Conservation (phyloP, 30 jellyfish, hydroid and myxozoan species). For the Aurelia coerulea region DNA sequence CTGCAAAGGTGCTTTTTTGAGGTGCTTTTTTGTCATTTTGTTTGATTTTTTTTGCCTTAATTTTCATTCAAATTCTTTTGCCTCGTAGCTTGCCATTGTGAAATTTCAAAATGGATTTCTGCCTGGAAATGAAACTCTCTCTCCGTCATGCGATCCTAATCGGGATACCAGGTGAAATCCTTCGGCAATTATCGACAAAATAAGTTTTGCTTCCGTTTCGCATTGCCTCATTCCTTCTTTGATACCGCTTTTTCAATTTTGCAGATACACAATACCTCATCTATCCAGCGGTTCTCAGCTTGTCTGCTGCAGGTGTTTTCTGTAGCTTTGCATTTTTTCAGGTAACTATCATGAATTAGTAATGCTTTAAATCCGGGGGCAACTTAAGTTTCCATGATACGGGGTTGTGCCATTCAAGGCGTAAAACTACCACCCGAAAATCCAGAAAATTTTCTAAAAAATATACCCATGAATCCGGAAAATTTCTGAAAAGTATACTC, state of each 20-base stretch:
- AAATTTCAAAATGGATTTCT: conserved; percentile 31
- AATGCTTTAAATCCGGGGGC: neutral
- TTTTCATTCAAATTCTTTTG: conserved; percentile 13
- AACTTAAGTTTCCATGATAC: too few species aligned
- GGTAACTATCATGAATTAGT: conserved; percentile 19
- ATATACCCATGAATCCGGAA: too few species aligned
- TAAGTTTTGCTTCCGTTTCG: conserved; percentile 31
- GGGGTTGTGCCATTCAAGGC: too few species aligned
- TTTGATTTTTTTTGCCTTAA: neutral
- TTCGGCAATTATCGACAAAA: conserved; percentile 47
- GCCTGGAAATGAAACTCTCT: conserved; percentile 13
- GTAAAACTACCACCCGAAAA: too few species aligned
- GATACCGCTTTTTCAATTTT: neutral
- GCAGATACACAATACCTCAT: conserved; percentile 53
- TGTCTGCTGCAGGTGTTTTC: conserved; percentile 75
- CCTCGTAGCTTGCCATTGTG: conserved; percentile 42
- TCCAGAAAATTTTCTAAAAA: too few species aligned
- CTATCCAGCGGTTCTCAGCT: conserved; percentile 68
- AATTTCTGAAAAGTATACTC: too few species aligned
- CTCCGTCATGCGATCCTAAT: conserved; percentile 14
- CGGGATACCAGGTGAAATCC: conserved; percentile 64
- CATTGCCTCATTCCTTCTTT: neutral
- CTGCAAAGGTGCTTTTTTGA: neutral
- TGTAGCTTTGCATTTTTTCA: conserved; percentile 72
- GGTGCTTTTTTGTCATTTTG: neutral